Evolutionary conservation across 2,888 invertebrate species (phyloP), one percentile per base, ranked within the genome.

Genomic region (Artemia sp.): DNA sequence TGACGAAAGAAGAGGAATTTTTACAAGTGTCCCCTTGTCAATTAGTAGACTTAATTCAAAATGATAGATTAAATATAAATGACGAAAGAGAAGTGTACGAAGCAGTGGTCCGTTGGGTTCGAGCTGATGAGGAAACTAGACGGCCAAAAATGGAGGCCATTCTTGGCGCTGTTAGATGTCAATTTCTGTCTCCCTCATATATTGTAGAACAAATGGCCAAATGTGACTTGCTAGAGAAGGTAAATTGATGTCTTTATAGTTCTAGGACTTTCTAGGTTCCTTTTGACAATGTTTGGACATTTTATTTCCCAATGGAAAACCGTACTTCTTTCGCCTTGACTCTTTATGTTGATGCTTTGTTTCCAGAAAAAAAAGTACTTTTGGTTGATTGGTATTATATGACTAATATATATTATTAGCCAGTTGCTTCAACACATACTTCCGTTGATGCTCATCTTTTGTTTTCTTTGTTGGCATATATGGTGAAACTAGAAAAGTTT

Each of bases 1-100:
- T 94, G 73, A 90, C 90, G 75, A 87, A 90, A 79, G 90, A 92
- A 77, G 93, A 94, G 77, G 94, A 94, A 79, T 94, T 94, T 77
- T 80, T 93, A 38, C 89, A 90, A 75, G 78, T 94, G 70, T 87
- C 86, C 10, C 84, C 86, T 1, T 84, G 87, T 74, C 91, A 93
- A 78, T 79, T 94, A 73, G 86, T 92, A 73, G 83, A 85, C 66
- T 80, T 94, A 67, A 90, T 94, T 71, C 84, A 90, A 74, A 88
- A 91, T 75, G 94, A 94, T 77, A 92, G 92, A 77, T 80, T 94
- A 1, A 92, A 92, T 77, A 92, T 94, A 0, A 86, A 89, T 74
- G 92, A 92, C 76, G 94, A 94, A 76, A 84, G 89, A 66, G 92
- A 94, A 79, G 93, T 92, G 0, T 92, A 91, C 76, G 88, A 89